Conservation (phyloP, 2,797 vertebrate species). For the Rallus crepitans region DNA sequence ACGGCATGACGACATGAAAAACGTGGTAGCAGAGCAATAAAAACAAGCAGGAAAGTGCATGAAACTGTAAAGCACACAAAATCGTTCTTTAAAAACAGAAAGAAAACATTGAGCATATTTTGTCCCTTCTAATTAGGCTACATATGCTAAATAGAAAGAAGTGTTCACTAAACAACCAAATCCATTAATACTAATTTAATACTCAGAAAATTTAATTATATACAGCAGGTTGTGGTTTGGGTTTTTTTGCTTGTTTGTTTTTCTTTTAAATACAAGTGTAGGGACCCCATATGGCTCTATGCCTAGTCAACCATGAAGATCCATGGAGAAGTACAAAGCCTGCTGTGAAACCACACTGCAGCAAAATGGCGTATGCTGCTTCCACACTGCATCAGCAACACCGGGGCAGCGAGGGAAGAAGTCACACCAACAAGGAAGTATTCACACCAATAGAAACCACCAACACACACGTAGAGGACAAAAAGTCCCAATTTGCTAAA, state of each 20-base stretch:
- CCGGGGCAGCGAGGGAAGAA: accelerated
- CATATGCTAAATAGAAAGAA: neutral
- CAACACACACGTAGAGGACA: neutral
- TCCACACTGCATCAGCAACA: neutral
- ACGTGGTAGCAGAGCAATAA: neutral
- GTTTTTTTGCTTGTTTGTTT: neutral
- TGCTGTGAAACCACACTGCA: neutral
- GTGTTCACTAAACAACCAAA: neutral
- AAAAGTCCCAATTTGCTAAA: neutral
- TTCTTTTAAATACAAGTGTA: neutral
- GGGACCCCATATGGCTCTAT: neutral
- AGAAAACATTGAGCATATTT: neutral
- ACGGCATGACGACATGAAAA: neutral
- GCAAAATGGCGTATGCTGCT: no score
- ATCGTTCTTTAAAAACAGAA: neutral
- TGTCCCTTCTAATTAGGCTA: neutral
- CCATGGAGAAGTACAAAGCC: neutral
- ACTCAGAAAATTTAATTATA: neutral
- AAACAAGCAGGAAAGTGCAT: neutral
- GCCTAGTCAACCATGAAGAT: neutral
- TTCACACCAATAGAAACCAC: neutral
- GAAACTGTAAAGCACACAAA: neutral
- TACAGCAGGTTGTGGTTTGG: neutral
- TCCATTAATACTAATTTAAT: neutral
- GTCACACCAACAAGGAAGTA: neutral